phyloP scores from a whole-genome alignment of 2,888 invertebrate species.

The Pherbina coryleti region DNA sequence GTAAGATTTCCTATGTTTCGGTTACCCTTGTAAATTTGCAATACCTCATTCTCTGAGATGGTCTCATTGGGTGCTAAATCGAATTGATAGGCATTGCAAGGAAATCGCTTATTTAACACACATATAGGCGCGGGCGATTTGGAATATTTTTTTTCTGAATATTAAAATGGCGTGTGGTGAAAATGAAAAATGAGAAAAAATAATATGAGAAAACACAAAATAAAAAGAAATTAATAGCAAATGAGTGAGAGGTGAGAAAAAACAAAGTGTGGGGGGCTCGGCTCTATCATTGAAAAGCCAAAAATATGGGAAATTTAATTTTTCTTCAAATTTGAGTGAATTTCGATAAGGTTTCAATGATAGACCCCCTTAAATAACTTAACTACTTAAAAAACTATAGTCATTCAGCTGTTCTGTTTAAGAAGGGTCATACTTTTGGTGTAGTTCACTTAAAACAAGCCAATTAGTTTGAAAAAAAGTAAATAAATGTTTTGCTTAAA shows the following conservation, averaged over 20 bases:
- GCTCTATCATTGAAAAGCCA: too few relatives aligned
- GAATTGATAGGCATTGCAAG: constrained; percentile 62
- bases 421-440: neutral
- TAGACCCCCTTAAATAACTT: neutral
- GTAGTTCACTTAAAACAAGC: neutral
- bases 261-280: too few relatives aligned
- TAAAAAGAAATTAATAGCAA: neutral
- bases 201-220: constrained; percentile 12
- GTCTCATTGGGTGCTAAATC: constrained; percentile 62
- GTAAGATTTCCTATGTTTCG: constrained; percentile 64
- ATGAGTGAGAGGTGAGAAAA: neutral
- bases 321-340: neutral
- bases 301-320: too few relatives aligned
- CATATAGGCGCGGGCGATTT: constrained; percentile 57
- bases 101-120: constrained; percentile 57
- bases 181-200: constrained; percentile 16
- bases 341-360: neutral
- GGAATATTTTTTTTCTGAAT: constrained; percentile 27
- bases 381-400: neutral
- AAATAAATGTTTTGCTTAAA: neutral
- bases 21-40: constrained; percentile 59
- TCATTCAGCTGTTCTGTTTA: neutral
- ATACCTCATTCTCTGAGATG: constrained; percentile 62
- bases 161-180: neutral
- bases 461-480: neutral